phyloP scores from a whole-genome alignment of 2,113 vertebrate genomes.

The Ageneiosus marmoratus region DNA sequence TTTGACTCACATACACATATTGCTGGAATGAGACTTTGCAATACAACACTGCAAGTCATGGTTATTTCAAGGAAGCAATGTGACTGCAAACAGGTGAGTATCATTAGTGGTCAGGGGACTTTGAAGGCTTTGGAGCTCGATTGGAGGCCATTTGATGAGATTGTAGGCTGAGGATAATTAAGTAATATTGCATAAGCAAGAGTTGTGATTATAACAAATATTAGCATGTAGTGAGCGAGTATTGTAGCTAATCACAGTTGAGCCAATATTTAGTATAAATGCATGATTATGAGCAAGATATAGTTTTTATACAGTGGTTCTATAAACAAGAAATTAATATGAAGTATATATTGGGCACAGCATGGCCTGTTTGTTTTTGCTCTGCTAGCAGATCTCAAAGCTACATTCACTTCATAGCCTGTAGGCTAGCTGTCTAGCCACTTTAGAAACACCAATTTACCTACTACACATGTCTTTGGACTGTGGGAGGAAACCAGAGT shows the following conservation, averaged over 20 bases:
- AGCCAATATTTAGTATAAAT: slow-evolving; percentile 1
- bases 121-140: background rate
- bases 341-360: background rate
- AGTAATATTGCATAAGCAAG: background rate
- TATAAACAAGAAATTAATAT: background rate
- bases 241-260: background rate
- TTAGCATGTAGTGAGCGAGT: background rate
- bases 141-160: background rate
- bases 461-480: too few species aligned
- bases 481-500: too few species aligned
- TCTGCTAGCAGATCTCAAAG: background rate
- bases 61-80: background rate
- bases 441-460: too few species aligned
- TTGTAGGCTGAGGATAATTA: background rate
- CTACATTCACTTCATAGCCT: background rate
- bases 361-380: background rate
- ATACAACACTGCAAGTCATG: background rate
- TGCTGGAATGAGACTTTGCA: background rate
- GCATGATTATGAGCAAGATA: background rate
- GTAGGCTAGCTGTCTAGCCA: background rate
- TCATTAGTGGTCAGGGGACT: background rate
- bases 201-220: background rate
- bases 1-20: too few species aligned
- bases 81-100: background rate
- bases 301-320: background rate